Conservation (phyloP, 2,888 invertebrate species). For the Caenorhabditis sp. region DNA sequence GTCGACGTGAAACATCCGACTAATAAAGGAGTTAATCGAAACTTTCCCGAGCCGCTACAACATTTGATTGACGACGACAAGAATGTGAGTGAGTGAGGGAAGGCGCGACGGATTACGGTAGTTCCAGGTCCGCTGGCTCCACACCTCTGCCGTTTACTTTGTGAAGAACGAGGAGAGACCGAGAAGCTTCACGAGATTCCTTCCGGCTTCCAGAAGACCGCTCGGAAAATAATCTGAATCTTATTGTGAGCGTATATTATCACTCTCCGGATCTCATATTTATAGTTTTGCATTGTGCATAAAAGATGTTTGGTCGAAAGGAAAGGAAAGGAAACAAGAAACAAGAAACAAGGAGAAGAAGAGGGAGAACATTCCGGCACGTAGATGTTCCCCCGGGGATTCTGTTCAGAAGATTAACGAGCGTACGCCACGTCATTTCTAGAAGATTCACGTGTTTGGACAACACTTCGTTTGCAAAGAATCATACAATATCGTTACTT, state of each 20-base stretch:
- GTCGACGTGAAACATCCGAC: slow-evolving; percentile 73
- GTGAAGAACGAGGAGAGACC: slow-evolving; percentile 45
- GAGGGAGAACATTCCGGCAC: no score
- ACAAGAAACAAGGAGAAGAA: no score
- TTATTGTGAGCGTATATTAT: not conserved
- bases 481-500: no score
- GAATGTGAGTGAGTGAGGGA: slow-evolving; percentile 24
- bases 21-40: slow-evolving; percentile 74
- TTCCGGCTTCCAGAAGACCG: slow-evolving; percentile 62
- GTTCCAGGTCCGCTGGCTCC: slow-evolving; percentile 49
- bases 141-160: slow-evolving; percentile 35
- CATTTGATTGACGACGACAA: slow-evolving; percentile 37
- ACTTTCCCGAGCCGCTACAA: slow-evolving; percentile 66
- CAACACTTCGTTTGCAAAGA: no score
- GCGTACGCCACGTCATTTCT: no score
- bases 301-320: no score
- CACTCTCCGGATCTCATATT: not conserved
- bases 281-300: not conserved
- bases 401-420: no score
- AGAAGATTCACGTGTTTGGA: no score
- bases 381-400: no score
- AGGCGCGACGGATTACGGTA: not conserved
- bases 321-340: no score
- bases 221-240: slow-evolving; percentile 1
- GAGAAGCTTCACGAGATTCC: slow-evolving; percentile 63